Conservation (phyloP, 2,113 vertebrate species). For the Excalfactoria chinensis region DNA sequence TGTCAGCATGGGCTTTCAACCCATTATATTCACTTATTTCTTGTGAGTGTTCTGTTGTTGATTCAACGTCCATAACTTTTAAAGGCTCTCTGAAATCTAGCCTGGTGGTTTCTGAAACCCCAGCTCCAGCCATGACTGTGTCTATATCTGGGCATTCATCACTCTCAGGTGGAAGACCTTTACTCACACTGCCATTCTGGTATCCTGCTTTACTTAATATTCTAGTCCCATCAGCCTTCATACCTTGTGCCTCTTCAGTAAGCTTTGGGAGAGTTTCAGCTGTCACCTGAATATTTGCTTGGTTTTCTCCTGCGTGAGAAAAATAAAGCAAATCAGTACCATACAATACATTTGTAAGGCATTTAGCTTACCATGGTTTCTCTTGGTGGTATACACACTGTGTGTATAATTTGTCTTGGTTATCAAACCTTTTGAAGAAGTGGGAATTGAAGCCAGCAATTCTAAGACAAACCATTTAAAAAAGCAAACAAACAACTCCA, state of each 20-base stretch:
- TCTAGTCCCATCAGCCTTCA: constrained; percentile 73
- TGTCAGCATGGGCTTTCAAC: constrained; percentile 29
- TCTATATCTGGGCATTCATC: constrained; percentile 24
- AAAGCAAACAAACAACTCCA: neutral
- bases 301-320: constrained; percentile 61
- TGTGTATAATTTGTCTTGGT: neutral
- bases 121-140: constrained; percentile 51
- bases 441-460: neutral
- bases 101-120: constrained; percentile 55
- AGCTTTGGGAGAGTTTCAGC: constrained; percentile 66
- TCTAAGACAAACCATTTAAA: neutral
- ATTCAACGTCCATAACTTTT: constrained; percentile 14
- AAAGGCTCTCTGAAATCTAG: constrained; percentile 64
- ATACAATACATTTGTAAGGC: neutral
- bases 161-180: constrained; percentile 49
- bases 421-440: neutral
- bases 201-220: constrained; percentile 62
- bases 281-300: constrained; percentile 71
- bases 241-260: constrained; percentile 72
- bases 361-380: neutral
- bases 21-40: constrained; percentile 27
- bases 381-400: neutral
- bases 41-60: constrained; percentile 37
- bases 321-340: constrained; percentile 52
- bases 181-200: constrained; percentile 53